Evolutionary conservation across 1,140 invertebrate genomes (phyloP).

Genomic region (Laupala kohalensis): DNA sequence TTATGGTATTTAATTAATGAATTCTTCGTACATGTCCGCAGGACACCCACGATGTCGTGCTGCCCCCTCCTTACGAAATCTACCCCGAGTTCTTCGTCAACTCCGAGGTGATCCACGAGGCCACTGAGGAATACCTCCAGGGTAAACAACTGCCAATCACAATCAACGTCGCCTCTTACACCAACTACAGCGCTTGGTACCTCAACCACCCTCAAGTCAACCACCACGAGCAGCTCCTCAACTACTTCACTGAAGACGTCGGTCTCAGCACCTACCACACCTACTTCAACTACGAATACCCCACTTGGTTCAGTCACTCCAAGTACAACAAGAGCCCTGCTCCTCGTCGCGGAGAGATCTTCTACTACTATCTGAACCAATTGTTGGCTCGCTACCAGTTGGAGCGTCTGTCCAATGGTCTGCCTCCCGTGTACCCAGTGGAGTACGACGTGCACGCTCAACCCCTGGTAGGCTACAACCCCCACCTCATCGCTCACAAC

Average conservation of each 20-base stretch:
- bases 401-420: constrained; percentile 48
- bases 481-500: too few species aligned
- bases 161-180: background rate
- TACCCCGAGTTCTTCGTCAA: constrained; percentile 39
- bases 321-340: constrained; percentile 33
- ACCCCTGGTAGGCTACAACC: too few species aligned
- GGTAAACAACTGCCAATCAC: background rate
- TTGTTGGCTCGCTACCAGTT: constrained; percentile 49
- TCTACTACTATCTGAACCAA: constrained; percentile 44
- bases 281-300: constrained; percentile 46
- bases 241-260: constrained; percentile 61
- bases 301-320: constrained; percentile 43
- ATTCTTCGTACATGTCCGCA: constrained; percentile 33
- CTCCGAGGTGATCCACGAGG: constrained; percentile 20
- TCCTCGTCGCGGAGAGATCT: constrained; percentile 42
- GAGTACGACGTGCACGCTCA: constrained; percentile 34
- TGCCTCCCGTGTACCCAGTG: constrained; percentile 42
- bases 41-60: constrained; percentile 40
- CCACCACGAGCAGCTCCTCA: constrained; percentile 42
- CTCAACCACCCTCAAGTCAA: constrained; percentile 25
- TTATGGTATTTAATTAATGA: too few species aligned
- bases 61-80: constrained; percentile 53
- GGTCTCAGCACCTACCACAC: constrained; percentile 56
- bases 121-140: constrained; percentile 17
- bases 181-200: constrained; percentile 32